Percentiles rank a stretch among this genome's conserved stretches.
Conservation (phyloP, 2,888 invertebrate species). For the Dioctria rufipes region DNA sequence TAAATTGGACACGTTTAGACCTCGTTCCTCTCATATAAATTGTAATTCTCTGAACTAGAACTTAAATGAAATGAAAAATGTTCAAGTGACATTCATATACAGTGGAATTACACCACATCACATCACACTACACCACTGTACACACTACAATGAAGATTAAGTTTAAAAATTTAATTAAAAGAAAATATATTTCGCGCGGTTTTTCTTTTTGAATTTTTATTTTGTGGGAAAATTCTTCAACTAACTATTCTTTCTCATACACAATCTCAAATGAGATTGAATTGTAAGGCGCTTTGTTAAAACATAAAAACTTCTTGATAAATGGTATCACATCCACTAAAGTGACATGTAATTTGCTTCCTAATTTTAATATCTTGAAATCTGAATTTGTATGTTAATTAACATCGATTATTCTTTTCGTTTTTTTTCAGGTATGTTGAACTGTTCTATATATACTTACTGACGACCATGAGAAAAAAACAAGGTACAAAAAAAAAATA, state of each 20-base stretch:
- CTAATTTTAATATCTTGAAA: slow-evolving; percentile 18
- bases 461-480: neutral
- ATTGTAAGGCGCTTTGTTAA: slow-evolving; percentile 8
- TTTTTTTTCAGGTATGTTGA: slow-evolving; percentile 27
- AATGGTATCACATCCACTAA: slow-evolving; percentile 2
- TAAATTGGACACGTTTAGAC: slow-evolving; percentile 1
- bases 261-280: neutral
- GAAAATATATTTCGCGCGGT: slow-evolving; percentile 9
- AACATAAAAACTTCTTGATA: neutral
- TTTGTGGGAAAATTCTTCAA: slow-evolving; percentile 17
- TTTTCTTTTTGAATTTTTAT: neutral
- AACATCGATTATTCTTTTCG: slow-evolving; percentile 11
- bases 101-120: neutral
- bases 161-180: neutral
- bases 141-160: neutral
- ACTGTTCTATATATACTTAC: neutral
- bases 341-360: slow-evolving; percentile 22
- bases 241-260: too few species aligned
- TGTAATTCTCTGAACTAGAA: neutral
- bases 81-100: neutral
- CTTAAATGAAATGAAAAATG: neutral
- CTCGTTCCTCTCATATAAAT: neutral
- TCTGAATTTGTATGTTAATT: slow-evolving; percentile 36
- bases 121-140: too few species aligned
- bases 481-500: too few species aligned